Evolutionary conservation across 2,113 vertebrate genomes (phyloP), one percentile per base, ranked within the genome.

Genomic region (Capricornis sumatraensis): DNA sequence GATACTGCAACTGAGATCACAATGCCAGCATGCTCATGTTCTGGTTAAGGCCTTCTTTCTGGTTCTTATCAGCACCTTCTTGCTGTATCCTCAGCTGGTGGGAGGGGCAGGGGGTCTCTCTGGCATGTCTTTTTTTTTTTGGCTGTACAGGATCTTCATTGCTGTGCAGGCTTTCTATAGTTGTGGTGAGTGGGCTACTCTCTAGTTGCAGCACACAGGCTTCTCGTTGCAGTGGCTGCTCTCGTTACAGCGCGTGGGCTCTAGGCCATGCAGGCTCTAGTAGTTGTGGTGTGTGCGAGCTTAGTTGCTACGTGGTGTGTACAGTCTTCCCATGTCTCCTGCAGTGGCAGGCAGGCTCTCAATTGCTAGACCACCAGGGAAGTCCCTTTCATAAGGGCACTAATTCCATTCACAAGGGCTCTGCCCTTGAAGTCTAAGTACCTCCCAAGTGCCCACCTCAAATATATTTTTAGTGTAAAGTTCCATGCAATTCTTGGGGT

Each of bases 401-500:
- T 7, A 28, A 25, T 84, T 23, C 43, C 55, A 30, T 43, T 92
- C 83, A 40, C 8, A 36, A 45, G 45, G 62, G 16, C 53, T 53
- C 53, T 25, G 76, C 4, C 28, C 43, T 55, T 10, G 21, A 9
- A 47, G 21, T 78, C 47, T 76, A 43, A 83, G 30, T 4, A 47
- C 50, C 33, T 74, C 10, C 25, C 43, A 47, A 58, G 53, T 43
- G 43, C 14, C 58, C 50, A 67, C 27, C 30, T 71, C 62, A 45
- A 96, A 89, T 58, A 53, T 1, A 40, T 71, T 92, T 96, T 96
- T 89, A 95, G 74, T 53, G 87, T 71, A 95, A 95, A 92, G 30
- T 84, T 81, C 78, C 13, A 23, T 33, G 76, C 19, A 94, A 52
- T 94, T 74, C 89, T 96, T 96, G 79, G 52, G 11, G 33, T 79